A percentile compares a stretch with the other conserved stretches of the same genome.
phyloP scores from a whole-genome alignment of 2,888 invertebrate genomes.

The Oegoconia quadripuncta region DNA sequence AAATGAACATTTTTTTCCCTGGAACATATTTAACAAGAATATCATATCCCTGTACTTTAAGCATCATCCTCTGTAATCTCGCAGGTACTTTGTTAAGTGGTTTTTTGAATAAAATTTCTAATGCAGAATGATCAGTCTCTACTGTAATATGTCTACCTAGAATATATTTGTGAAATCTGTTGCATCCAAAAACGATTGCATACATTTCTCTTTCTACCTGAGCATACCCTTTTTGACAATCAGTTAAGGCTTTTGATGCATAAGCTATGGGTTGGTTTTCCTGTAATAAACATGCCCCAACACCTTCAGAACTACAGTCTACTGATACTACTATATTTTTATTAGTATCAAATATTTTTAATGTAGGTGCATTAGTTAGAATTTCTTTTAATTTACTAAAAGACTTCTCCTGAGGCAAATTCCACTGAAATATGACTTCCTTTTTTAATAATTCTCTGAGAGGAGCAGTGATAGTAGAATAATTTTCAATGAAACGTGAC shows the following conservation, averaged over 20 bases:
- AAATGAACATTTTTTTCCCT: no score
- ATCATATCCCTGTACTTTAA: constrained; percentile 7
- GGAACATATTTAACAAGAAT: constrained; percentile 2
- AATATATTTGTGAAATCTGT: no score
- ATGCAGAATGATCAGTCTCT: no score
- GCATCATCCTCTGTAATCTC: constrained; percentile 6
- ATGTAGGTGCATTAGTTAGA: not conserved
- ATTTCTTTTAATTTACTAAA: not conserved
- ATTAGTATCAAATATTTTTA: not conserved
- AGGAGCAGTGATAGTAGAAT: not conserved
- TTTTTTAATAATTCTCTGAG: constrained; percentile 2
- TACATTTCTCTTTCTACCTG: constrained; percentile 8
- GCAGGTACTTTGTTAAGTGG: constrained; percentile 2
- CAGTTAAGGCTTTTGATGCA: constrained; percentile 5
- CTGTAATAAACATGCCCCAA: no score
- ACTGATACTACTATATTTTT: constrained; percentile 4
- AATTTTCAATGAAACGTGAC: constrained; percentile 1
- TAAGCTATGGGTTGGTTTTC: constrained; percentile 2
- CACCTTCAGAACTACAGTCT: constrained; percentile 1
- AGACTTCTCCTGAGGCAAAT: not conserved
- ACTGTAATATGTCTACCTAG: no score
- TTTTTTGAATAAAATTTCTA: constrained; percentile 9
- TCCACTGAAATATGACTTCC: not conserved
- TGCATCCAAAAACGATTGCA: no score
- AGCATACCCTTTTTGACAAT: constrained; percentile 2